These are phyloP conservation scores for Muraenolepis orangiensis DNA, from an alignment of 2,797 vertebrate genomes.

Conservation along the genomic window DNA sequence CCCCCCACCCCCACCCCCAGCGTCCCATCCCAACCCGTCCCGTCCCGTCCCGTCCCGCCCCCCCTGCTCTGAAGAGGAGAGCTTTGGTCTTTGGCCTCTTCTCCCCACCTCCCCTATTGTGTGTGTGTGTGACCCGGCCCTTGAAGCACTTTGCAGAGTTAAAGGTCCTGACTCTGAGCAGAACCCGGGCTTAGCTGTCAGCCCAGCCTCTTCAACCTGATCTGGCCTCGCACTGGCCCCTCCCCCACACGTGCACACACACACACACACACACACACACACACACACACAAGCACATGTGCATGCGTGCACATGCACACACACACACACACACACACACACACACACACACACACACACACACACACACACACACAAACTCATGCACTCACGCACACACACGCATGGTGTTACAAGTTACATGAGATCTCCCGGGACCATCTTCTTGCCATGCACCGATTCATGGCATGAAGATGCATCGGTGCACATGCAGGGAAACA, in stretches of 20 bases:
- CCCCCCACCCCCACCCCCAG: conserved; percentile 15
- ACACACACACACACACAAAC: conserved; percentile 5
- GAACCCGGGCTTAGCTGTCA: conserved; percentile 56
- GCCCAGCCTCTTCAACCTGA: conserved; percentile 58
- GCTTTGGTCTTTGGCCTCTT: conserved; percentile 53
- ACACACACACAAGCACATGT: conserved; percentile 1
- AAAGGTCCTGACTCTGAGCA: conserved; percentile 67
- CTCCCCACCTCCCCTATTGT: conserved; percentile 44
- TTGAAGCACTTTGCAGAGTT: conserved; percentile 64
- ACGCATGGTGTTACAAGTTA: conserved; percentile 3
- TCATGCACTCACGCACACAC: neutral
- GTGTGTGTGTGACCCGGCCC: conserved; percentile 55
- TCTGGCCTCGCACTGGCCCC: neutral
- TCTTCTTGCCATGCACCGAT: conserved; percentile 11
- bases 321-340: conserved; percentile 4
- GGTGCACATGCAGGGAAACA: no score
- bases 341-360: conserved; percentile 3
- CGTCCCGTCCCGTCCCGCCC: no score
- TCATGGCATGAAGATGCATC: no score
- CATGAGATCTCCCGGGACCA: neutral
- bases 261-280: neutral
- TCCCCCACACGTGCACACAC: neutral
- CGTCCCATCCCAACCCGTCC: no score
- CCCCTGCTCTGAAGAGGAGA: conserved; percentile 44
- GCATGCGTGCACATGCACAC: neutral